Percentiles rank a stretch among this genome's conserved stretches.
phyloP scores from a whole-genome alignment of 2,797 vertebrate genomes.

The Diplodus sargus region DNA sequence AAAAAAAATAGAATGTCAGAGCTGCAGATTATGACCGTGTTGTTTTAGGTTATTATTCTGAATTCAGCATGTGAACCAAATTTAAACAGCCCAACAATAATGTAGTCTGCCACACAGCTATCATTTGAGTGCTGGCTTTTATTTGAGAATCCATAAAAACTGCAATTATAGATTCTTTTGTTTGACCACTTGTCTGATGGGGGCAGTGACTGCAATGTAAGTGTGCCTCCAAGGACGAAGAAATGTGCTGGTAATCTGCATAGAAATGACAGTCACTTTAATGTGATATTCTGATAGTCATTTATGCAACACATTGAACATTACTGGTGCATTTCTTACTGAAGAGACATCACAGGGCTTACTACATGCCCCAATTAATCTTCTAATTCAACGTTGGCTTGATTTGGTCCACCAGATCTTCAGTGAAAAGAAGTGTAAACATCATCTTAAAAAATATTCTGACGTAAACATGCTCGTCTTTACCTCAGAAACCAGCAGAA shows the following conservation, averaged over 20 bases:
- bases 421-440: no score
- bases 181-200: constrained; percentile 14
- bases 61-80: not conserved
- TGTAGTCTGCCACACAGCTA: not conserved
- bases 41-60: not conserved
- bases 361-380: no score
- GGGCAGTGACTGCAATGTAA: not conserved
- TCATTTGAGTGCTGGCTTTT: not conserved
- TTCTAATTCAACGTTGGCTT: no score
- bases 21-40: not conserved
- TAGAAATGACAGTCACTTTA: not conserved
- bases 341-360: no score
- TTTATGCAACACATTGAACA: no score
- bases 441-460: no score
- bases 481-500: no score
- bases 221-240: not conserved
- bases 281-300: not conserved
- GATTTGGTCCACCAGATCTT: no score
- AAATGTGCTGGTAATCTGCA: not conserved
- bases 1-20: not conserved
- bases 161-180: not conserved
- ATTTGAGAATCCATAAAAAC: not conserved
- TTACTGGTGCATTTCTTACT: no score
- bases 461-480: no score
- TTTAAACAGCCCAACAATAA: not conserved